Percentiles rank a stretch among this genome's conserved stretches.
Evolutionary conservation across 2,113 vertebrate species (phyloP).

Genomic region (Rhombomys opimus): DNA sequence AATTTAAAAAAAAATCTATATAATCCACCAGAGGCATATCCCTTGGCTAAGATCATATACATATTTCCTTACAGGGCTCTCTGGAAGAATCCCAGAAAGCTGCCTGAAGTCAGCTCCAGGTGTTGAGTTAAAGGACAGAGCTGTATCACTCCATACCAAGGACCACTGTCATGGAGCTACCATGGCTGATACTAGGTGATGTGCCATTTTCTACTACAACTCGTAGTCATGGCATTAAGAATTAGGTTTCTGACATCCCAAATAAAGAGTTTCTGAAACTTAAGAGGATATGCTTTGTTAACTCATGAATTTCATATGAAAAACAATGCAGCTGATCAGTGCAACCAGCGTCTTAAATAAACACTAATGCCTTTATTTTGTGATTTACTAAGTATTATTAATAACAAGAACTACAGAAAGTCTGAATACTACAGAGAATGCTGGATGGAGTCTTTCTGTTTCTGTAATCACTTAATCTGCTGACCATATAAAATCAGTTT

Average conservation of each 20-base stretch:
- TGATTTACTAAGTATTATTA: background rate
- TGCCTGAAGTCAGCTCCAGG: background rate
- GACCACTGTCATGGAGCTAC: background rate
- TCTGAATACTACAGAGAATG: background rate
- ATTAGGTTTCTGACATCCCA: background rate
- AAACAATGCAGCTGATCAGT: background rate
- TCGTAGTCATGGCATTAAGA: background rate
- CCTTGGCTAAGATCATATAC: background rate
- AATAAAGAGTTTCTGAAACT: background rate
- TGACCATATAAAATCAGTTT: background rate
- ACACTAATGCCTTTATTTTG: background rate
- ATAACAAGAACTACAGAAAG: background rate
- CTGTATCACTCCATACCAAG: background rate
- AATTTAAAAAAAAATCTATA: background rate
- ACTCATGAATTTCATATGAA: background rate
- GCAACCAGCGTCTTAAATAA: background rate
- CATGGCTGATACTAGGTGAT: background rate
- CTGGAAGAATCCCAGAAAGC: background rate
- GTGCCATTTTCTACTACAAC: background rate
- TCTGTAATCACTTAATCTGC: slow-evolving; percentile 30
- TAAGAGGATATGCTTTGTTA: background rate
- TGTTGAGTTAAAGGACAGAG: too few relatives aligned
- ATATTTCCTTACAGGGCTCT: background rate
- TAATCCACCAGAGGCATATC: background rate
- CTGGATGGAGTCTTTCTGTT: background rate